Percentiles rank a stretch among this genome's conserved stretches.
Conservation (phyloP, 2,888 invertebrate genomes). For the Fissipunctia ypsillon region DNA sequence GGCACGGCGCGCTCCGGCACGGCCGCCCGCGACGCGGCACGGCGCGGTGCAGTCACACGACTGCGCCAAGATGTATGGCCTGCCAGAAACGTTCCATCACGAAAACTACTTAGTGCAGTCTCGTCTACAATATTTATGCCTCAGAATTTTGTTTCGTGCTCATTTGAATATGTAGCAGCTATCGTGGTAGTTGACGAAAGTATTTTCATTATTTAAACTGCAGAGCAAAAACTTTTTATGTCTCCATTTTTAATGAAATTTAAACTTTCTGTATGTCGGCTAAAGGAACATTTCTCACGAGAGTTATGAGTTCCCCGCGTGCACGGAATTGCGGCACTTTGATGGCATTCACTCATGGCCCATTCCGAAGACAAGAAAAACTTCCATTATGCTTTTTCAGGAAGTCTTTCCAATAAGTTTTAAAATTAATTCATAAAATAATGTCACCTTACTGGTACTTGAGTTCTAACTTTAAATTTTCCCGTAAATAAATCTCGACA, state of each 20-base stretch:
- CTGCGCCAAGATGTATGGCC: constrained; percentile 56
- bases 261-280: constrained; percentile 53
- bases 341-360: constrained; percentile 28
- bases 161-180: constrained; percentile 60
- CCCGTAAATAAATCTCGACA: not conserved
- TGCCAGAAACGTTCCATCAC: constrained; percentile 62
- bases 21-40: constrained; percentile 12
- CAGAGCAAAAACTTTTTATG: constrained; percentile 50
- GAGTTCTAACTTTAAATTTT: not conserved
- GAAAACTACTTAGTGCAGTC: constrained; percentile 56
- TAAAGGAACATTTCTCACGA: constrained; percentile 31
- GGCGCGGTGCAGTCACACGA: constrained; percentile 34
- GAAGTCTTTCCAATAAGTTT: constrained; percentile 1
- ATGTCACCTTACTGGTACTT: not conserved
- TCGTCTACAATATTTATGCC: constrained; percentile 58
- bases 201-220: constrained; percentile 65
- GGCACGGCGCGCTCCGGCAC: constrained; percentile 35
- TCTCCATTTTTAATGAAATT: constrained; percentile 58
- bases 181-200: constrained; percentile 58
- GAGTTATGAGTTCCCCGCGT: constrained; percentile 48
- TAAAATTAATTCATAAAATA: not conserved
- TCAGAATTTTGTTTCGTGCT: constrained; percentile 59
- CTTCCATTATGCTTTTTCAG: constrained; percentile 1
- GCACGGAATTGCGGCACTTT: constrained; percentile 45
- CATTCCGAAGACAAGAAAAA: constrained; percentile 22